phyloP scores from a whole-genome alignment of 2,797 vertebrate genomes.

The Sebastes paucispinis region DNA sequence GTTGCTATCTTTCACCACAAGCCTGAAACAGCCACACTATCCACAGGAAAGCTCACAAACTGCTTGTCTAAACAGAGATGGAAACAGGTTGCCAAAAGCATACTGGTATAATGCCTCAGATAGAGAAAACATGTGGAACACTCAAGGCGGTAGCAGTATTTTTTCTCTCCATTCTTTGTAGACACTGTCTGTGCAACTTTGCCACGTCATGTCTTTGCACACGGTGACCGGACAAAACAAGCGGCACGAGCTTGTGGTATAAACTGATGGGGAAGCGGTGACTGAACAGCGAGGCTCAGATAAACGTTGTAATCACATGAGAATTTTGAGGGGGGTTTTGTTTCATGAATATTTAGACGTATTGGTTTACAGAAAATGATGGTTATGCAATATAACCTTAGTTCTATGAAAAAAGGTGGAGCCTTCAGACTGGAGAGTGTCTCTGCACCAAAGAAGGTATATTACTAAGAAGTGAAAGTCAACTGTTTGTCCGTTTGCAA shows the following conservation, averaged over 20 bases:
- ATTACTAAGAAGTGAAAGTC: no score
- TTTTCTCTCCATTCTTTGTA: neutral
- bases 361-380: neutral
- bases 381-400: neutral
- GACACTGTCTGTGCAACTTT: neutral
- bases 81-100: slow-evolving; percentile 1
- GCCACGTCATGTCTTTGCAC: slow-evolving; percentile 6
- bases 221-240: slow-evolving; percentile 30
- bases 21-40: slow-evolving; percentile 25
- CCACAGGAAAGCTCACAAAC: slow-evolving; percentile 13
- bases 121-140: slow-evolving; percentile 3
- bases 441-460: no score
- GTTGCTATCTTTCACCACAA: slow-evolving; percentile 26
- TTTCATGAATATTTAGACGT: slow-evolving; percentile 24
- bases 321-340: slow-evolving; percentile 26
- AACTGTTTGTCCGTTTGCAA: no score
- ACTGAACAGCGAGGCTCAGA: neutral
- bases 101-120: neutral
- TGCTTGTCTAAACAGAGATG: slow-evolving; percentile 29
- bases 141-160: neutral
- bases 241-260: slow-evolving; percentile 7
- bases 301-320: slow-evolving; percentile 27
- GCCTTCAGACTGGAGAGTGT: neutral
- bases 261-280: neutral
- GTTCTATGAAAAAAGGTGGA: neutral